Base-by-base conservation (phyloP, 2,888 invertebrate genomes). In the Ornithoptera priamus region DNA sequence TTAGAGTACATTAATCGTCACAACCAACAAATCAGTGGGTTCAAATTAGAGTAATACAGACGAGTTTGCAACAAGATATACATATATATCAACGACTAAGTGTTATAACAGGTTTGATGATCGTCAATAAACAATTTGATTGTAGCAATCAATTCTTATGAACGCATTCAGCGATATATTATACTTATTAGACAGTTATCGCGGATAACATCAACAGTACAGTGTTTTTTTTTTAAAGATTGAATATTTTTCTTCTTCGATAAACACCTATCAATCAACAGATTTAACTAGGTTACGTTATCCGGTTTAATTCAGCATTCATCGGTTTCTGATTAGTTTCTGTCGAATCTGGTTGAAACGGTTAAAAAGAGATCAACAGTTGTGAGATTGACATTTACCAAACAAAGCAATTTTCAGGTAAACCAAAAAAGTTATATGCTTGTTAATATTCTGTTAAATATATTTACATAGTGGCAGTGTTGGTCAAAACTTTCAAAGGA, bases 401-500 rank as follows among this genome's bases (percentile, higher is more conserved):
- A 53, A 53, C 5, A 53, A n/a, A 53, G 0, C 18, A 7, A 6
- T 18, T n/a, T 53, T 53, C 18, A 53, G n/a, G 8, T 53, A 53
- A 4, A 46, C 15, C 46, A 46, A 46, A 15, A 46, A 46, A 46
- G 30, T 46, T 46, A 2, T 46, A 46, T 8, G 15, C 15, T 8
- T 15, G 46, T 46, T 46, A 15, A n/a, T 53, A 50, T 22, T 56
- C 50, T 50, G 18, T 59, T 22, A 17, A 17, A 18, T 62, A 36
- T 18, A 12, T 6, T 53, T 53, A 53, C 5, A 50, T 18, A 18
- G 50, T 58, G 46, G 10, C 58, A 20, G 58, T 62, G 30, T 65
- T 53, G 57, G 24, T 30, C 62, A 50, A 69, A 65, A 61, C 65
- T 60, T 56, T 75, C 74, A 77, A 76, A 75, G 73, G 73, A 73